Evolutionary conservation across 1,140 invertebrate genomes (phyloP).

Genomic region (Hormaphis cornu): DNA sequence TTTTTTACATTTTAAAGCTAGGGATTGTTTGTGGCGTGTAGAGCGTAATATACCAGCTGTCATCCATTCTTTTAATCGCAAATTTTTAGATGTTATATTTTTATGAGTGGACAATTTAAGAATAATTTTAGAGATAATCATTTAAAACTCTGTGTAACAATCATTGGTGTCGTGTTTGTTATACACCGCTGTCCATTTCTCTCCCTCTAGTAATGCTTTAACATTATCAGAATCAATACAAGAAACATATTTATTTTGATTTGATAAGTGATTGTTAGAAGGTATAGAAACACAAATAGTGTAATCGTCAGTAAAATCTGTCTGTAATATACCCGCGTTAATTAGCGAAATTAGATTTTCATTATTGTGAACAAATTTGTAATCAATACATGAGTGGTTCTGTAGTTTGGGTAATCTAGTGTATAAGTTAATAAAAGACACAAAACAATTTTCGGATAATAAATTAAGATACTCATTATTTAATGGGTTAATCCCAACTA

Average conservation of each 20-base stretch:
- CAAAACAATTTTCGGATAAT: background rate
- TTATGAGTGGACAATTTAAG: background rate
- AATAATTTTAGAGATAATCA: constrained; percentile 9
- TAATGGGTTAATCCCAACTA: background rate
- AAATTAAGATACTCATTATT: background rate
- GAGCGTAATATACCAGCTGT: constrained; percentile 5
- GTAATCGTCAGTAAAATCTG: background rate
- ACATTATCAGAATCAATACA: background rate
- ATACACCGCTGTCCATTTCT: constrained; percentile 1
- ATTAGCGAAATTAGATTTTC: background rate
- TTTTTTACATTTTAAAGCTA: constrained; percentile 20
- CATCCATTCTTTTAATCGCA: constrained; percentile 22
- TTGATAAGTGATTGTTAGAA: background rate
- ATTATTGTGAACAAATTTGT: background rate
- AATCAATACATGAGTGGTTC: background rate
- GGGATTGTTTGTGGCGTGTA: background rate
- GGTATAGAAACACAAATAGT: background rate
- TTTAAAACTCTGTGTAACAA: background rate
- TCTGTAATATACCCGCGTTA: background rate
- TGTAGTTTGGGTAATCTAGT: constrained; percentile 1
- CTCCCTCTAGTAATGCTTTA: background rate
- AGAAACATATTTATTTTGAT: background rate
- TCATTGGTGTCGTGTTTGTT: background rate
- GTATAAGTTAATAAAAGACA: background rate
- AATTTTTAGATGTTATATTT: background rate